A percentile compares a stretch with the other conserved stretches of the same genome.
These are phyloP conservation scores for Dasypus novemcinctus DNA, from an alignment of 2,113 vertebrate species.

Conservation along the genomic window DNA sequence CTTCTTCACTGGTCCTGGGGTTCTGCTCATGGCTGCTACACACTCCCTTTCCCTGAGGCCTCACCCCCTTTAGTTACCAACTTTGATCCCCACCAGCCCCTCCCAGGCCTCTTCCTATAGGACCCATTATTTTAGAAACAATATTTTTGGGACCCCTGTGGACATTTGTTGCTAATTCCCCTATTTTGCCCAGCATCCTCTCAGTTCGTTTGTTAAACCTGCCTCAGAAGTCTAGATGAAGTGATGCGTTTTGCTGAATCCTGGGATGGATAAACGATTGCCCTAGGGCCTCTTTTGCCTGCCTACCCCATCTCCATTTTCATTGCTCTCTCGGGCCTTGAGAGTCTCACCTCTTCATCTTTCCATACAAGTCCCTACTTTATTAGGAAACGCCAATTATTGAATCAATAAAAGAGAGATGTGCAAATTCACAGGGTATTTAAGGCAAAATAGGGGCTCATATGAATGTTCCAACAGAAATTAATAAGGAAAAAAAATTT, in stretches of 20 bases:
- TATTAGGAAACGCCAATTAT: slow-evolving; percentile 21
- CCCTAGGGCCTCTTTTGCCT: background rate
- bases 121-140: background rate
- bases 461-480: background rate
- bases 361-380: background rate
- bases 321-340: background rate
- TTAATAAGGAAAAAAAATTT: background rate
- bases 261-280: background rate
- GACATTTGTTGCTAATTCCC: background rate
- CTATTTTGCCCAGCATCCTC: too few relatives aligned
- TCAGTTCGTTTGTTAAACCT: background rate
- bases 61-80: background rate
- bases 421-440: background rate
- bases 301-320: background rate
- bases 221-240: background rate
- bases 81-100: background rate
- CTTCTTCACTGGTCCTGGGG: background rate
- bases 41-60: background rate
- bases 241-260: background rate
- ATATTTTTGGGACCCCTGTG: background rate
- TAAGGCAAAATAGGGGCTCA: background rate
- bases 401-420: background rate
- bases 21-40: background rate
- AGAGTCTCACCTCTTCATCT: background rate
- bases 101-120: background rate